These are phyloP conservation scores for Lophotis ruficrista DNA, from an alignment of 2,113 vertebrate genomes.

Conservation along the genomic window DNA sequence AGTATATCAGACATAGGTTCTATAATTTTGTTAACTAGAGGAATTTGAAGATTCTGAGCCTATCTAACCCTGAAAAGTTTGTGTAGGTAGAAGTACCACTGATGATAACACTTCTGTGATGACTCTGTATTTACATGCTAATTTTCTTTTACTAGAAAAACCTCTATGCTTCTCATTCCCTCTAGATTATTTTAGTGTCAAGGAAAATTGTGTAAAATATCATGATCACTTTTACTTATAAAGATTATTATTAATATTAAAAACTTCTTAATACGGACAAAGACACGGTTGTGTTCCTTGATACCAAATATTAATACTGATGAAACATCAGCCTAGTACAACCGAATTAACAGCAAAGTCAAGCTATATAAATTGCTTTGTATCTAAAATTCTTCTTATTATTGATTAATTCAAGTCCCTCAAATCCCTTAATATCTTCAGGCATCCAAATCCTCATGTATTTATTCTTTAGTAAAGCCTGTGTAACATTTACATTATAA, in stretches of 20 bases:
- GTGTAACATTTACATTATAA: not conserved
- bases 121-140: not conserved
- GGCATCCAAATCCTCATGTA: not conserved
- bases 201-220: not conserved
- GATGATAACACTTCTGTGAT: not conserved
- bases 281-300: not conserved
- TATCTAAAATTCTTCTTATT: not conserved
- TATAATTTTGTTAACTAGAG: not conserved
- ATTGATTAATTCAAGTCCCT: conserved; percentile 21
- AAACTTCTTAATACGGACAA: not conserved
- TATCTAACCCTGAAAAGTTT: not conserved
- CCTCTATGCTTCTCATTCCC: not conserved
- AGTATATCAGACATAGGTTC: not conserved
- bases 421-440: not conserved
- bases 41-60: not conserved
- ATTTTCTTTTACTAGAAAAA: not conserved
- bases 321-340: not conserved
- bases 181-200: not conserved
- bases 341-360: not conserved
- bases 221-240: not conserved
- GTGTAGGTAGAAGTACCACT: not conserved
- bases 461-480: not conserved
- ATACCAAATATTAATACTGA: not conserved
- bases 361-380: not conserved
- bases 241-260: not conserved